These are phyloP conservation scores for Stigmatopora argus DNA, from an alignment of 2,113 vertebrate genomes.

Conservation along the genomic window DNA sequence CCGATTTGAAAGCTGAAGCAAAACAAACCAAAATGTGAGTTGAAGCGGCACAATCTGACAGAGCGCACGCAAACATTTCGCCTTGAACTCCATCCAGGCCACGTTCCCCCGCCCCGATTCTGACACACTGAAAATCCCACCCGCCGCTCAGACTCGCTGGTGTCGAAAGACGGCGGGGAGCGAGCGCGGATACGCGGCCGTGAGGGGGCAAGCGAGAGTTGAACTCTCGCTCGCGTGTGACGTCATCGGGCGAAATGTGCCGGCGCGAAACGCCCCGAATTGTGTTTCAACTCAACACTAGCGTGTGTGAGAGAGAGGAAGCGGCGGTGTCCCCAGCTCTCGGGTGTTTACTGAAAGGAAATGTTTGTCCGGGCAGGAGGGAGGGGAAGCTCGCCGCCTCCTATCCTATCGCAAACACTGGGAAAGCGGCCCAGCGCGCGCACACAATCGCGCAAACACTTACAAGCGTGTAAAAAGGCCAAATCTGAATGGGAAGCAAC, in stretches of 20 bases:
- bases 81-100: slow-evolving; percentile 32
- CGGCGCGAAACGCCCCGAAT: slow-evolving; percentile 28
- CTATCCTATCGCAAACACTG: slow-evolving; percentile 44
- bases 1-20: not conserved
- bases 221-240: not conserved
- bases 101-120: slow-evolving; percentile 14
- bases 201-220: slow-evolving; percentile 13
- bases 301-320: slow-evolving; percentile 47
- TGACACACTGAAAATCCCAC: slow-evolving; percentile 29
- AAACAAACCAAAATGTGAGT: not conserved
- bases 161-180: slow-evolving; percentile 4
- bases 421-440: slow-evolving; percentile 10
- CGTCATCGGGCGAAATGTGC: not conserved
- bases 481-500: slow-evolving; percentile 24
- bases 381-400: slow-evolving; percentile 56
- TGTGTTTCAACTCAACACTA: slow-evolving; percentile 33
- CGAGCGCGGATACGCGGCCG: not conserved
- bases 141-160: slow-evolving; percentile 20
- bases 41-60: not conserved
- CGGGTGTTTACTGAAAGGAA: slow-evolving; percentile 70
- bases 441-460: slow-evolving; percentile 16
- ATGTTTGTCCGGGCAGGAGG: slow-evolving; percentile 71
- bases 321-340: slow-evolving; percentile 55
- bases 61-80: not conserved
- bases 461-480: slow-evolving; percentile 34